These are phyloP conservation scores for Baryphthengus martii DNA, from an alignment of 2,113 vertebrate species.

Conservation along the genomic window DNA sequence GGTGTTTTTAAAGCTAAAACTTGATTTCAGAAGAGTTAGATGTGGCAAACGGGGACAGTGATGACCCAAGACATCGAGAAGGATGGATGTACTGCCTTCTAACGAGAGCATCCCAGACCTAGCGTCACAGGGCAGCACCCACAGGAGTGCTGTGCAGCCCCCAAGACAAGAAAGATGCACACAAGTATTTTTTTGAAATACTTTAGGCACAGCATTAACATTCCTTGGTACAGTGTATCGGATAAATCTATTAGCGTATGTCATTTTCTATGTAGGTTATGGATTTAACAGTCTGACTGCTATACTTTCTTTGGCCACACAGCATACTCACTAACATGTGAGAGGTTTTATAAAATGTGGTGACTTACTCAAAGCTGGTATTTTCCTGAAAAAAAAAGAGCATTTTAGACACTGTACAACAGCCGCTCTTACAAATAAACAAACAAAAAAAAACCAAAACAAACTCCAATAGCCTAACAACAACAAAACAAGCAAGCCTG, in stretches of 20 bases:
- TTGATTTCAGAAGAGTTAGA: not conserved
- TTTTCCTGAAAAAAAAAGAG: not conserved
- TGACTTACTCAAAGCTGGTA: not conserved
- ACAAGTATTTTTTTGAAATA: not conserved
- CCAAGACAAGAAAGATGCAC: not conserved
- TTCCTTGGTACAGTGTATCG: not conserved
- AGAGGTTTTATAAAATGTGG: not conserved
- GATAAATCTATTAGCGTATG: not conserved
- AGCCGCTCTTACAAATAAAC: not conserved
- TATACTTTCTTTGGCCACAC: not conserved
- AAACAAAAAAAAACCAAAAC: no score
- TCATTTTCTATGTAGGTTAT: not conserved
- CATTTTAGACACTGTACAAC: not conserved
- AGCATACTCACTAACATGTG: accelerated
- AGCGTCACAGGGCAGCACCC: not conserved
- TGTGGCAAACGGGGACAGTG: not conserved
- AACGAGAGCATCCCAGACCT: not conserved
- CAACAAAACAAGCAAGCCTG: not conserved
- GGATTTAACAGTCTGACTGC: not conserved
- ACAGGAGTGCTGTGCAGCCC: accelerated
- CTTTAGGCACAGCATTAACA: not conserved
- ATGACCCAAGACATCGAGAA: not conserved
- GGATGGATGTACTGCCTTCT: no score
- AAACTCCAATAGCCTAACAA: not conserved
- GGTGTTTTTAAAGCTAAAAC: not conserved